phyloP scores from a whole-genome alignment of 53 echinoderm and acorn worm species.

The Paracentrotus lividus region DNA sequence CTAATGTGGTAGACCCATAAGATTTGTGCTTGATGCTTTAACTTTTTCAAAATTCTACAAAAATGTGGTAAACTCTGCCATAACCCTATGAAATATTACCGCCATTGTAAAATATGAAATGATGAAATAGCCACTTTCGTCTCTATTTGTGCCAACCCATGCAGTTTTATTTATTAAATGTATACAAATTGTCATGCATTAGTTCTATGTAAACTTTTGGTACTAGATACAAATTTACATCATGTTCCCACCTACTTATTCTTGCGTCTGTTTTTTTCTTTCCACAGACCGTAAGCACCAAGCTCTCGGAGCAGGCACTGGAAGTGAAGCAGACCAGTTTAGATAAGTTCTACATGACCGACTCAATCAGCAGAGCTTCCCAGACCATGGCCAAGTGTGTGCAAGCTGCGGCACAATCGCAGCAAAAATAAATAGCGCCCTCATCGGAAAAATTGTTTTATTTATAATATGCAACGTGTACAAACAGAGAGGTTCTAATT shows the following conservation, averaged over 20 bases:
- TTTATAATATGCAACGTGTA: slow-evolving; percentile 7
- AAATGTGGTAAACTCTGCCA: no score
- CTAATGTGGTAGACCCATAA: no score
- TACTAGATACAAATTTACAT: no score
- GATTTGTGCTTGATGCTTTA: no score
- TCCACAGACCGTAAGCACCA: slow-evolving; percentile 75
- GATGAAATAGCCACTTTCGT: no score
- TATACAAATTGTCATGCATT: no score
- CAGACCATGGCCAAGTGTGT: slow-evolving; percentile 99
- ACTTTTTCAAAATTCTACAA: no score
- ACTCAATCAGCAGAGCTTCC: slow-evolving; percentile 97
- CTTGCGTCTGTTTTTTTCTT: neutral
- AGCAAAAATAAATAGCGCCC: slow-evolving; percentile 58
- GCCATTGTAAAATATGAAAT: no score
- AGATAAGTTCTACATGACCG: slow-evolving; percentile 98
- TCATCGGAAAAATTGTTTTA: neutral
- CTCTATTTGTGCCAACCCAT: no score
- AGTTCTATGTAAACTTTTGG: no score
- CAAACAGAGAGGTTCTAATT: slow-evolving; percentile 23
- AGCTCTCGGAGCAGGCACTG: slow-evolving; percentile 80
- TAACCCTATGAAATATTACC: no score
- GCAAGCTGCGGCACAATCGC: slow-evolving; percentile 82
- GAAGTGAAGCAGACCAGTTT: slow-evolving; percentile 78
- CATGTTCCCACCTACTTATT: slow-evolving; percentile 6
- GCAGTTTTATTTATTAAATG: no score